Evolutionary conservation across 1,140 invertebrate genomes (phyloP).

Genomic region (Hermetia illucens): DNA sequence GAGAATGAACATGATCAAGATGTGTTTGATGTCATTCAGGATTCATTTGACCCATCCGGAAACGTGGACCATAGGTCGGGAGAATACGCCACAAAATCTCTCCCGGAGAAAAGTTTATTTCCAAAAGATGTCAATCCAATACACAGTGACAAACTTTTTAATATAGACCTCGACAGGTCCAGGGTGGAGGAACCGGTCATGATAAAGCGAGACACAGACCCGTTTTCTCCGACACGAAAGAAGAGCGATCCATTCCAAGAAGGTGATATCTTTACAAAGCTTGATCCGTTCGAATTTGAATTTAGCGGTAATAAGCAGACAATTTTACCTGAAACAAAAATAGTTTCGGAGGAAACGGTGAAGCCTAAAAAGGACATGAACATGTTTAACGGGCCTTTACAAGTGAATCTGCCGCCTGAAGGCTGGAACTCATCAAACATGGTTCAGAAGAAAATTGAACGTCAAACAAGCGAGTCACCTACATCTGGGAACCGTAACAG

Average conservation of each 20-base stretch:
- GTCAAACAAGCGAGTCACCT: conserved; percentile 4
- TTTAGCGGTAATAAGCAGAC: conserved; percentile 12
- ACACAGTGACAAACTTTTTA: too few species aligned
- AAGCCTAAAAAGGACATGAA: conserved; percentile 7
- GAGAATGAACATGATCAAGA: too few species aligned
- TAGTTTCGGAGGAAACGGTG: neutral
- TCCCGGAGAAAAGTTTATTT: too few species aligned
- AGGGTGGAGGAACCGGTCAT: conserved; percentile 22
- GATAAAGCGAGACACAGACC: conserved; percentile 27
- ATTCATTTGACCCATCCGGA: too few species aligned
- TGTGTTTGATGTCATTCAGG: too few species aligned
- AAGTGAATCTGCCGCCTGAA: conserved; percentile 51
- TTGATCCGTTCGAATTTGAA: conserved; percentile 48
- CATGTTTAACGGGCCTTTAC: conserved; percentile 42
- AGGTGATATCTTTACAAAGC: conserved; percentile 36
- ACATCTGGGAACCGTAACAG: conserved; percentile 1
- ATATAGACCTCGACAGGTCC: too few species aligned
- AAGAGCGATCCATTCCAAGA: conserved; percentile 52
- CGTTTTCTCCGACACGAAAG: conserved; percentile 28
- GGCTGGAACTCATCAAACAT: conserved; percentile 10
- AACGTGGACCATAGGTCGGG: too few species aligned
- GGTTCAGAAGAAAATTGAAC: conserved; percentile 3
- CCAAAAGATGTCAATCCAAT: too few species aligned
- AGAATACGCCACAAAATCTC: too few species aligned
- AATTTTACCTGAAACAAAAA: conserved; percentile 6